Evolutionary conservation across 2,888 invertebrate genomes (phyloP).

Genomic region (Sylvicola cinctus): DNA sequence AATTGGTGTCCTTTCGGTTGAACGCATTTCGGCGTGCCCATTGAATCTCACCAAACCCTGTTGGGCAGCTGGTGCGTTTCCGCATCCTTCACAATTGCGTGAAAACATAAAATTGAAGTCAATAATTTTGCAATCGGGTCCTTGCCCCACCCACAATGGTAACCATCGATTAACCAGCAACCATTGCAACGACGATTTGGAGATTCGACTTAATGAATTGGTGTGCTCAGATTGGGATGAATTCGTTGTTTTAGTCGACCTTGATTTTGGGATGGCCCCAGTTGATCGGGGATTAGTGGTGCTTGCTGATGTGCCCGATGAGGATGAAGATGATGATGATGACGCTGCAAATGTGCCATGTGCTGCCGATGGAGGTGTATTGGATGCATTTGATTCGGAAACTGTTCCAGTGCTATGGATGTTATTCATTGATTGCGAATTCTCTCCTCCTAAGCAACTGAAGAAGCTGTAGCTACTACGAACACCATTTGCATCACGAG

Average conservation of each 20-base stretch:
- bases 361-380: constrained; percentile 5
- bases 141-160: constrained; percentile 37
- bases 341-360: constrained; percentile 8
- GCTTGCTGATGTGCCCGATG: constrained; percentile 10
- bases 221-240: constrained; percentile 12
- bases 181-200: constrained; percentile 42
- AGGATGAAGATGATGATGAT: constrained; percentile 9
- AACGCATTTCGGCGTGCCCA: constrained; percentile 16
- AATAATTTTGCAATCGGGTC: constrained; percentile 29
- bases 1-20: not conserved
- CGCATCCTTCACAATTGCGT: constrained; percentile 24
- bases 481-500: constrained; percentile 13
- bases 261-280: constrained; percentile 6
- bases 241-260: not conserved
- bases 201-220: constrained; percentile 28
- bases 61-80: constrained; percentile 15
- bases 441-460: constrained; percentile 24
- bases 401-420: constrained; percentile 17
- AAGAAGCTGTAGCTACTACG: constrained; percentile 25
- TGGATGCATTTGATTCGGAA: constrained; percentile 10
- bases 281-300: constrained; percentile 3
- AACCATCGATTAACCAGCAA: constrained; percentile 44
- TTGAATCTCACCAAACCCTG: constrained; percentile 24
- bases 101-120: constrained; percentile 30
- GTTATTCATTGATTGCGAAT: constrained; percentile 26